phyloP scores from a whole-genome alignment of 2,113 vertebrate species.

The Stegostoma tigrinum region DNA sequence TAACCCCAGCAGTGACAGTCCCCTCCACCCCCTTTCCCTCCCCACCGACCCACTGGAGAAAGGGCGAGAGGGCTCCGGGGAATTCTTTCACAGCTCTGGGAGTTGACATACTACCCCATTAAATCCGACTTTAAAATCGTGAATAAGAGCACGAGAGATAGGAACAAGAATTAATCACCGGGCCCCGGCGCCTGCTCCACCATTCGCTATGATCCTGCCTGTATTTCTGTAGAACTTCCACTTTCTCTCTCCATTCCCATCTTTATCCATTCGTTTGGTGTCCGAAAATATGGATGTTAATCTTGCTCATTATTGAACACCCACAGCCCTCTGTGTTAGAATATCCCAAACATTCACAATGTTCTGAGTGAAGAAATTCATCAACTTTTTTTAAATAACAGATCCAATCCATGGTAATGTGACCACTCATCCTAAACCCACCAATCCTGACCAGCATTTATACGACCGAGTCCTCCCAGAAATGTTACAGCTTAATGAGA shows the following conservation, averaged over 20 bases:
- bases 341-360: not conserved
- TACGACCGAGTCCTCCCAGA: no score
- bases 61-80: not conserved
- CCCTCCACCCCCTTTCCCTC: no score
- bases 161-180: not conserved
- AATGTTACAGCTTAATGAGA: no score
- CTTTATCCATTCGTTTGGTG: not conserved
- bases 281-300: not conserved
- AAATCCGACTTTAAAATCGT: not conserved
- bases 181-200: not conserved
- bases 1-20: not conserved
- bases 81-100: not conserved
- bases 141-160: not conserved
- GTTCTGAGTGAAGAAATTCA: not conserved
- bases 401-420: not conserved
- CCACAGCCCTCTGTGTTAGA: not conserved
- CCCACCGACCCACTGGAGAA: not conserved
- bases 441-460: no score
- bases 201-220: not conserved
- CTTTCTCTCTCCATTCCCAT: not conserved
- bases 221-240: not conserved
- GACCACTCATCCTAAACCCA: not conserved
- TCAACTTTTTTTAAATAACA: not conserved
- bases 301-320: not conserved
- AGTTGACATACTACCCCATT: not conserved